Conservation (phyloP, 2,888 invertebrate genomes). For the Drosophila neonasuta region DNA sequence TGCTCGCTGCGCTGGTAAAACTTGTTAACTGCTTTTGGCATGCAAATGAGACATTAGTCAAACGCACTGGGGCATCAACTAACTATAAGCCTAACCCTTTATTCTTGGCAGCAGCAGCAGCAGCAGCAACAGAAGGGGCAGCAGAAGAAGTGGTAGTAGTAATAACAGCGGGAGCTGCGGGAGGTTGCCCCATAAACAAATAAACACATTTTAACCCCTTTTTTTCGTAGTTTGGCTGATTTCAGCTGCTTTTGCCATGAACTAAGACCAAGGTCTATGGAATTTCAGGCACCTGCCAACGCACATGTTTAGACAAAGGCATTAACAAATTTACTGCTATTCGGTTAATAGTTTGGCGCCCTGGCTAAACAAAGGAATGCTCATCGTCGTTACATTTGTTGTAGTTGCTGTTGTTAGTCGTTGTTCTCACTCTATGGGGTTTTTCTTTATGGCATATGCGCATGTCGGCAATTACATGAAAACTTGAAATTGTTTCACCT, state of each 20-base stretch:
- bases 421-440: conserved; percentile 4
- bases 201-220: conserved; percentile 78
- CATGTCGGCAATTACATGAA: conserved; percentile 67
- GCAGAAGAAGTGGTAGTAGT: neutral
- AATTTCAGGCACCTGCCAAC: conserved; percentile 63
- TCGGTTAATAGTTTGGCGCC: conserved; percentile 76
- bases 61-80: conserved; percentile 72
- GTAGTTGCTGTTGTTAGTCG: neutral
- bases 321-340: conserved; percentile 79
- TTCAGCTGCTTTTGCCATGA: conserved; percentile 31
- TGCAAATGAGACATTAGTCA: conserved; percentile 79
- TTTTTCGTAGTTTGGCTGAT: conserved; percentile 23
- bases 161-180: conserved; percentile 39
- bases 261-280: conserved; percentile 26
- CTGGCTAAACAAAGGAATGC: conserved; percentile 31
- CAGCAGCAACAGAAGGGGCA: neutral
- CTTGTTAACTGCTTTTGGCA: conserved; percentile 79
- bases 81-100: conserved; percentile 51
- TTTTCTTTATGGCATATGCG: conserved; percentile 51
- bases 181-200: conserved; percentile 74
- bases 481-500: conserved; percentile 66
- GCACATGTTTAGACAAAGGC: conserved; percentile 71
- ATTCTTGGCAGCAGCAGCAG: conserved; percentile 6
- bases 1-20: conserved; percentile 45
- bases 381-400: neutral